Percentiles rank a stretch among this genome's conserved stretches.
These are phyloP conservation scores for Gymnocephalus cernua DNA, from an alignment of 2,113 vertebrate genomes.

Conservation along the genomic window DNA sequence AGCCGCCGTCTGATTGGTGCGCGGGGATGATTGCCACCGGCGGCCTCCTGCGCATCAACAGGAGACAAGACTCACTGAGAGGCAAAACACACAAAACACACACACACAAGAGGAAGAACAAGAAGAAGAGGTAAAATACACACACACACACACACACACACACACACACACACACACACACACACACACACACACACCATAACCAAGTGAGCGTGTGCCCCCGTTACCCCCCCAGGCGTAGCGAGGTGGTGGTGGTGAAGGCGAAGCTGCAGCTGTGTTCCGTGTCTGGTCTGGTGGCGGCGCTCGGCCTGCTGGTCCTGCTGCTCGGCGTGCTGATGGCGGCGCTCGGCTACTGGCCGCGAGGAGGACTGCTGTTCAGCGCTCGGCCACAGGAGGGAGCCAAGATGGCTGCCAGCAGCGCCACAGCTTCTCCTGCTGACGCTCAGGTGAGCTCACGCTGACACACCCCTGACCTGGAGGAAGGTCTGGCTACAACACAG, in stretches of 20 bases:
- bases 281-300: conserved; percentile 90
- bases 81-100: conserved; percentile 86
- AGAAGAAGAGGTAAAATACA: too few species aligned
- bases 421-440: not conserved
- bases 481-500: too few species aligned
- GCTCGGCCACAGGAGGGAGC: conserved; percentile 38
- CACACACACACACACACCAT: too few species aligned
- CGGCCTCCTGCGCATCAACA: conserved; percentile 94
- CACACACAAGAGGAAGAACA: conserved; percentile 59
- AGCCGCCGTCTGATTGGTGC: conserved; percentile 29
- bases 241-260: conserved; percentile 95
- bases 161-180: too few species aligned
- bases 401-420: conserved; percentile 19
- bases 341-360: conserved; percentile 95
- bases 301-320: conserved; percentile 91
- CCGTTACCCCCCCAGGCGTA: conserved; percentile 78
- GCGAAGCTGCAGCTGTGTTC: conserved; percentile 94
- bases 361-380: conserved; percentile 75
- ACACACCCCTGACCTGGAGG: not conserved
- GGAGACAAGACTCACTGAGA: conserved; percentile 92
- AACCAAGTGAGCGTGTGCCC: too few species aligned
- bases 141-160: too few species aligned
- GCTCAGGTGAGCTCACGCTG: conserved; percentile 44
- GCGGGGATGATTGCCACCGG: conserved; percentile 95
- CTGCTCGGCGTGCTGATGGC: conserved; percentile 92